Evolutionary conservation across 1,140 invertebrate genomes (phyloP).

Genomic region (Pectinophora gossypiella): DNA sequence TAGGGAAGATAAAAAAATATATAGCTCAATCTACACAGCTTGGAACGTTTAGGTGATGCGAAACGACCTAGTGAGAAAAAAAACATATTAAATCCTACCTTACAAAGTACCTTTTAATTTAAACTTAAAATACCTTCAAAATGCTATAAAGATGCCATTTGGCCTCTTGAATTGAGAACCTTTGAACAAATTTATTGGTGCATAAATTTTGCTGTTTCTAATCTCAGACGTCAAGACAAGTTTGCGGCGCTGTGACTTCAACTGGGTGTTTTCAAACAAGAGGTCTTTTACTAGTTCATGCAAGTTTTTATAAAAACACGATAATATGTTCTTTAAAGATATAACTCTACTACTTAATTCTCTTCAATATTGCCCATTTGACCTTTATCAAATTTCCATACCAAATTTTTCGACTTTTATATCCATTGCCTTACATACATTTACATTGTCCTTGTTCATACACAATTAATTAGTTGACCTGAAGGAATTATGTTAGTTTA

Average conservation of each 20-base stretch:
- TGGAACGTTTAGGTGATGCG: background rate
- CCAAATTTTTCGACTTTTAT: too few relatives aligned
- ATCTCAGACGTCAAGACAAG: background rate
- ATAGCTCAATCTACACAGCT: background rate
- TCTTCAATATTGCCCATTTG: too few relatives aligned
- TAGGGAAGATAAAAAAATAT: background rate
- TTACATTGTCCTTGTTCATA: too few relatives aligned
- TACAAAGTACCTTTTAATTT: conserved; percentile 1
- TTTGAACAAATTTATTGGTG: conserved; percentile 1
- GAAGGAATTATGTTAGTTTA: too few relatives aligned
- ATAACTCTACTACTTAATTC: too few relatives aligned
- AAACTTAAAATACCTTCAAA: background rate
- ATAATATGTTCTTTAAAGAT: too few relatives aligned
- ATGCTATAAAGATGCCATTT: background rate
- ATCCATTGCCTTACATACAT: too few relatives aligned
- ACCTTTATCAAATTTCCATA: too few relatives aligned
- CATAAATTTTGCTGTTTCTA: background rate
- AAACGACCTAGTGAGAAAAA: background rate
- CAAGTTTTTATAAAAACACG: too few relatives aligned
- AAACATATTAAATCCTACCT: background rate
- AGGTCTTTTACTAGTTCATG: too few relatives aligned
- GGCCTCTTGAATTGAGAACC: background rate
- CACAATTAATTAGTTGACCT: too few relatives aligned
- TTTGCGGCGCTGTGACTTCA: background rate
- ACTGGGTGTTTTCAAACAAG: too few relatives aligned